Evolutionary conservation across 1,140 invertebrate genomes (phyloP).

Genomic region (Drosophila willistoni): DNA sequence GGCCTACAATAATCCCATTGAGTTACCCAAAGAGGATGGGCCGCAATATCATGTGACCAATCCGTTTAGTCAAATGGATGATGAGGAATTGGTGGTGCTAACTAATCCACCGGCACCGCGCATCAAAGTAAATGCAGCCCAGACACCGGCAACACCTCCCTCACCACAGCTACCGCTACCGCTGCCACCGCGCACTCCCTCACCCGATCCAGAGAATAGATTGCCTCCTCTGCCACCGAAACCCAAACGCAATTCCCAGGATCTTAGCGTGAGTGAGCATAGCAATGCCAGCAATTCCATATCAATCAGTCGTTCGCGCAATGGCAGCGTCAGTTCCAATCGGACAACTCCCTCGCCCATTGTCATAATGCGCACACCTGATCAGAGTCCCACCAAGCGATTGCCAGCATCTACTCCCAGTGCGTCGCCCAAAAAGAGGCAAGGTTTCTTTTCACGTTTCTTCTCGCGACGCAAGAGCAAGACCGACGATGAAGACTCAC

Average conservation of each 20-base stretch:
- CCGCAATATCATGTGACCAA: conserved; percentile 49
- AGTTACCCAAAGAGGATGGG: conserved; percentile 41
- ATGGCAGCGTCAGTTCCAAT: conserved; percentile 68
- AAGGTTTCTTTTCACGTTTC: conserved; percentile 87
- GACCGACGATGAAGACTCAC: conserved; percentile 57
- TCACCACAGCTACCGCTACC: conserved; percentile 63
- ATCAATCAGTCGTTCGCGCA: conserved; percentile 58
- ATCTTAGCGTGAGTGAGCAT: conserved; percentile 55
- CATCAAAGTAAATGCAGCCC: conserved; percentile 74
- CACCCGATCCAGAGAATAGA: conserved; percentile 65
- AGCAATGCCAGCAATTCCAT: conserved; percentile 54
- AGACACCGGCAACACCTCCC: conserved; percentile 67
- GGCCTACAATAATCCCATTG: conserved; percentile 92
- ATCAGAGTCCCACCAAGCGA: conserved; percentile 83
- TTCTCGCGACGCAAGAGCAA: conserved; percentile 84
- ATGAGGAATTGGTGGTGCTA: conserved; percentile 69
- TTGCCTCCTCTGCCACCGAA: conserved; percentile 73
- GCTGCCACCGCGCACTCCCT: conserved; percentile 69
- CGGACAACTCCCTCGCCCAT: conserved; percentile 83
- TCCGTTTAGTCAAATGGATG: conserved; percentile 67
- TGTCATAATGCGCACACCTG: conserved; percentile 81
- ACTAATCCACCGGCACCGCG: conserved; percentile 83
- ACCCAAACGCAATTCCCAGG: conserved; percentile 65
- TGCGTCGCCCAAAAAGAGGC: conserved; percentile 85
- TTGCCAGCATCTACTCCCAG: conserved; percentile 72